Conservation (phyloP, 1,140 invertebrate genomes). For the Apis cerana region DNA sequence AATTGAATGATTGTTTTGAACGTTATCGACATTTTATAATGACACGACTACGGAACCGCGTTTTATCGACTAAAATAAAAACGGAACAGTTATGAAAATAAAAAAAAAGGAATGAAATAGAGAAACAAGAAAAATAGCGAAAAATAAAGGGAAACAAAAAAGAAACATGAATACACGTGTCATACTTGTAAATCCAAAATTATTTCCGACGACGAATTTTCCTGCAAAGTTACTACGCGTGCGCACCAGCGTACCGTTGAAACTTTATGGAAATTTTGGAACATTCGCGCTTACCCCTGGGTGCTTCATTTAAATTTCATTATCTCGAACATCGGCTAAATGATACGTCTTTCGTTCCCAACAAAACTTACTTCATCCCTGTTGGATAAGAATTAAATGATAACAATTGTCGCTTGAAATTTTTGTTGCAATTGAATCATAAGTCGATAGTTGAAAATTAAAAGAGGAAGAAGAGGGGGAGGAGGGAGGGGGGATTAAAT, state of each 20-base stretch:
- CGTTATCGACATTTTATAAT: constrained; percentile 4
- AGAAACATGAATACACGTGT: background rate
- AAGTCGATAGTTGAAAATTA: no score
- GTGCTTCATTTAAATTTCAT: constrained; percentile 39
- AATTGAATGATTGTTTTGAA: background rate
- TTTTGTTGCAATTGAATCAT: background rate
- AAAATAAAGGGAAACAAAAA: no score
- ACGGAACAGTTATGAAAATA: background rate
- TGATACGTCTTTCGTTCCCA: constrained; percentile 20
- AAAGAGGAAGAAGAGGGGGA: no score
- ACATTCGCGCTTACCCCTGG: no score
- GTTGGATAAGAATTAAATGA: constrained; percentile 10
- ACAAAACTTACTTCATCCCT: constrained; percentile 3
- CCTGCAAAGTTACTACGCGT: background rate
- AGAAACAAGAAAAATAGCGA: background rate
- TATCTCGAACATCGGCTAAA: constrained; percentile 27
- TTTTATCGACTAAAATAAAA: background rate
- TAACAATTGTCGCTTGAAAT: background rate
- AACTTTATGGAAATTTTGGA: constrained; percentile 28
- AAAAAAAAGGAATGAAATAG: background rate
- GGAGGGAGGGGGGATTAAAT: no score
- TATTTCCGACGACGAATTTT: background rate
- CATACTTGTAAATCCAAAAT: background rate
- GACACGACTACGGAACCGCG: no score
- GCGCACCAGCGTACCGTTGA: background rate